These are phyloP conservation scores for Synchiropus splendidus DNA, from an alignment of 2,113 vertebrate species.

Conservation along the genomic window DNA sequence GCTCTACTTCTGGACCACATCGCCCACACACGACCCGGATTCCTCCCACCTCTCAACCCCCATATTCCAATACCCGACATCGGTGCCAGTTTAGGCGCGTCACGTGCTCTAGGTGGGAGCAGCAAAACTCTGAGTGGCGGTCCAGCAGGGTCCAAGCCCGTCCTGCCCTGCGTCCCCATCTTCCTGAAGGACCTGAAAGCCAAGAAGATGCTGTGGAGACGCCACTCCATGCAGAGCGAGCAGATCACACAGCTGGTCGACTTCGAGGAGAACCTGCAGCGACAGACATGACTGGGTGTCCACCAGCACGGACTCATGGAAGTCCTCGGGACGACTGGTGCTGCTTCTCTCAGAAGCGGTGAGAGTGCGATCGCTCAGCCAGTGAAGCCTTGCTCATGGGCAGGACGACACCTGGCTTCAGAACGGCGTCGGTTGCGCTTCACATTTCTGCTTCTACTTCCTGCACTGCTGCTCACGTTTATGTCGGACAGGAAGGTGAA, in stretches of 20 bases:
- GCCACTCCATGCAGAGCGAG: conserved; percentile 83
- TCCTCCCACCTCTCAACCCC: conserved; percentile 79
- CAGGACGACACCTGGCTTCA: too few species aligned
- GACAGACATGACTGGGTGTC: conserved; percentile 2
- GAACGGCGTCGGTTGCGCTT: too few species aligned
- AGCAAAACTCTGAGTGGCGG: conserved; percentile 29
- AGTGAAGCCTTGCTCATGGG: too few species aligned
- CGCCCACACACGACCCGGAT: conserved; percentile 68
- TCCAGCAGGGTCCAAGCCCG: conserved; percentile 58
- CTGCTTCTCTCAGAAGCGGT: too few species aligned
- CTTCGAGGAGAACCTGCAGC: conserved; percentile 62
- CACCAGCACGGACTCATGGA: too few species aligned
- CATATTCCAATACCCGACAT: conserved; percentile 66
- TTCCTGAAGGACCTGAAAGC: conserved; percentile 67
- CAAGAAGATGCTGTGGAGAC: conserved; percentile 72
- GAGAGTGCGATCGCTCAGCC: too few species aligned
- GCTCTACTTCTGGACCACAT: conserved; percentile 67
- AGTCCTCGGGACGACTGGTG: too few species aligned
- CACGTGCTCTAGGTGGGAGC: conserved; percentile 36
- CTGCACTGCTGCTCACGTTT: too few species aligned
- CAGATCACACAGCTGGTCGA: conserved; percentile 78
- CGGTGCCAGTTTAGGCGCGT: conserved; percentile 36
- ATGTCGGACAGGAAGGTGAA: too few species aligned
- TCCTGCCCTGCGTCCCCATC: conserved; percentile 65
- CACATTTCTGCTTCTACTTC: too few species aligned